phyloP scores from a whole-genome alignment of 2,113 vertebrate species.

The Sinocyclocheilus rhinocerous region DNA sequence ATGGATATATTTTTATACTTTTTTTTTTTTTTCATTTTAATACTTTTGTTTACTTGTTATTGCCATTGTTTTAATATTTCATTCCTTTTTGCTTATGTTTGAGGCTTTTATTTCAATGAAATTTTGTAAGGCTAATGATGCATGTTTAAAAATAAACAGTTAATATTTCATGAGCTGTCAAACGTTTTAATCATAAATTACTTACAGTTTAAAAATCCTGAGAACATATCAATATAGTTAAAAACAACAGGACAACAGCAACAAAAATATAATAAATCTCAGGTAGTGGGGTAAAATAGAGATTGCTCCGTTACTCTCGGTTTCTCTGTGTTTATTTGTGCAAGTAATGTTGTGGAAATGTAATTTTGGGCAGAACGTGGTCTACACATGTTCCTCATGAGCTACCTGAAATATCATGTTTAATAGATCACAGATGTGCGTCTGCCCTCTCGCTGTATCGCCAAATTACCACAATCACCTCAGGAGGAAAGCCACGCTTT shows the following conservation, averaged over 20 bases:
- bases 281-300: neutral
- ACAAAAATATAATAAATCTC: neutral
- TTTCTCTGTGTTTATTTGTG: slow-evolving; percentile 59
- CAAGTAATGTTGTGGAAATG: too few species aligned
- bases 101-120: neutral
- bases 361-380: too few species aligned
- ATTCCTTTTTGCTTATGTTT: neutral
- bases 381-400: too few species aligned
- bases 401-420: too few species aligned
- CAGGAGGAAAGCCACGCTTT: too few species aligned
- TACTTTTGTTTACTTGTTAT: neutral
- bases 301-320: neutral
- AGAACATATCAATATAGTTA: too few species aligned
- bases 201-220: neutral
- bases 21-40: neutral
- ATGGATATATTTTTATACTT: neutral
- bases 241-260: neutral
- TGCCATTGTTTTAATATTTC: neutral
- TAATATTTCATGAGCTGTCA: neutral
- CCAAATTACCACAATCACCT: too few species aligned
- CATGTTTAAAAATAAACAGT: neutral
- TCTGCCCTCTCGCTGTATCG: too few species aligned
- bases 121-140: neutral
- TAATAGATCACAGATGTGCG: too few species aligned
- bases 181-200: neutral